phyloP scores from a whole-genome alignment of 2,888 invertebrate species.

The Exephanes ischioxanthus region DNA sequence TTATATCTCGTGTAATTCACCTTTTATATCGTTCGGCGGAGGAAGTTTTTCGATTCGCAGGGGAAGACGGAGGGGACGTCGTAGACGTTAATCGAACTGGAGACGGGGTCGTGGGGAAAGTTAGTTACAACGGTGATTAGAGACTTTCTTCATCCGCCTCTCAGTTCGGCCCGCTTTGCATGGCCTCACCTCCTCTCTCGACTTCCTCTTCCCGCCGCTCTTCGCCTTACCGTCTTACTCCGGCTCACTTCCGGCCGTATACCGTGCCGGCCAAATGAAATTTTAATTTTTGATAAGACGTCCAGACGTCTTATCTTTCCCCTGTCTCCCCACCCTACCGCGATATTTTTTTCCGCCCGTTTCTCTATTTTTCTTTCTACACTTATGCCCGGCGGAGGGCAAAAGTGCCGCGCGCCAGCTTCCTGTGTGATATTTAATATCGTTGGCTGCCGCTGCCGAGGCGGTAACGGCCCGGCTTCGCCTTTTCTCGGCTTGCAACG shows the following conservation, averaged over 20 bases:
- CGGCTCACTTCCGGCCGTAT: conserved; percentile 66
- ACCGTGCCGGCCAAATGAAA: conserved; percentile 80
- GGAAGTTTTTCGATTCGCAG: conserved; percentile 43
- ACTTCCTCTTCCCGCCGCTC: background rate
- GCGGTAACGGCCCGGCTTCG: conserved; percentile 36
- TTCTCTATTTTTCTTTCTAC: conserved; percentile 53
- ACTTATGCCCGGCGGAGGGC: conserved; percentile 50
- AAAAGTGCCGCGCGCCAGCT: conserved; percentile 54
- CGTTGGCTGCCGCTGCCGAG: conserved; percentile 39
- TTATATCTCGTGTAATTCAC: background rate
- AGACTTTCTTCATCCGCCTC: conserved; percentile 51
- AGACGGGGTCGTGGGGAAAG: conserved; percentile 67
- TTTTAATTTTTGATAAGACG: conserved; percentile 83
- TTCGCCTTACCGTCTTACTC: background rate
- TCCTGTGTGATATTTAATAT: conserved; percentile 67
- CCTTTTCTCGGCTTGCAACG: conserved; percentile 56
- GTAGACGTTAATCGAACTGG: conserved; percentile 48
- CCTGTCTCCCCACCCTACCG: conserved; percentile 54
- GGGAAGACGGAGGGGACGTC: conserved; percentile 20
- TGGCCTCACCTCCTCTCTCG: background rate
- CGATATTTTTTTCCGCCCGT: conserved; percentile 37
- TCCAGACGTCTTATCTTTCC: conserved; percentile 69
- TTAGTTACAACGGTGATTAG: conserved; percentile 76
- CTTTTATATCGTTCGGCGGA: conserved; percentile 12
- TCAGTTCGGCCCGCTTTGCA: background rate